phyloP scores from a whole-genome alignment of 1,140 invertebrate species.

The Drosophila equinoxialis region DNA sequence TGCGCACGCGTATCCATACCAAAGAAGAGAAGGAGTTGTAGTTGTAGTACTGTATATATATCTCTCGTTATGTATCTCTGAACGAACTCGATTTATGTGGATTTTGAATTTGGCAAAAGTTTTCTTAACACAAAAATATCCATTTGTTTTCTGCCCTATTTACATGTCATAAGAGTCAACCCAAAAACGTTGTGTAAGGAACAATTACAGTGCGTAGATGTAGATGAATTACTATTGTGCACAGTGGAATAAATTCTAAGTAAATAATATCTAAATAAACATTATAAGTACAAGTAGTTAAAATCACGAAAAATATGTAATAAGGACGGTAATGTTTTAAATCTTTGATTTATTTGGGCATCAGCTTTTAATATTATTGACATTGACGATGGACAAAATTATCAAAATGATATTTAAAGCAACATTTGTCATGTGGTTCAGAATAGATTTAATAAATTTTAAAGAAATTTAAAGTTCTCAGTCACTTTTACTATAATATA shows the following conservation, averaged over 20 bases:
- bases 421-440: too few species aligned
- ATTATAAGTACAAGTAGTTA: too few species aligned
- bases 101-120: background rate
- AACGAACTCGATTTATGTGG: background rate
- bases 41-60: background rate
- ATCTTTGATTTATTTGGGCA: too few species aligned
- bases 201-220: slow-evolving; percentile 56
- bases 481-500: too few species aligned
- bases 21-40: background rate
- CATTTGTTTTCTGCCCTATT: slow-evolving; percentile 36
- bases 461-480: too few species aligned
- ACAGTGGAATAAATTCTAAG: background rate
- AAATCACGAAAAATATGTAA: too few species aligned
- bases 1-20: slow-evolving; percentile 58
- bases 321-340: too few species aligned
- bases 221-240: slow-evolving; percentile 58
- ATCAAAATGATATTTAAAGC: too few species aligned
- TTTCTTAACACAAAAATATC: slow-evolving; percentile 6
- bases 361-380: too few species aligned
- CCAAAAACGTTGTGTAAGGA: slow-evolving; percentile 47
- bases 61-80: slow-evolving; percentile 3
- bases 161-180: slow-evolving; percentile 72
- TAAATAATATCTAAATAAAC: too few species aligned
- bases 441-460: too few species aligned
- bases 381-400: too few species aligned